Evolutionary conservation across 2,113 vertebrate species (phyloP), one percentile per base, ranked within the genome.

Genomic region (Canis aureus): DNA sequence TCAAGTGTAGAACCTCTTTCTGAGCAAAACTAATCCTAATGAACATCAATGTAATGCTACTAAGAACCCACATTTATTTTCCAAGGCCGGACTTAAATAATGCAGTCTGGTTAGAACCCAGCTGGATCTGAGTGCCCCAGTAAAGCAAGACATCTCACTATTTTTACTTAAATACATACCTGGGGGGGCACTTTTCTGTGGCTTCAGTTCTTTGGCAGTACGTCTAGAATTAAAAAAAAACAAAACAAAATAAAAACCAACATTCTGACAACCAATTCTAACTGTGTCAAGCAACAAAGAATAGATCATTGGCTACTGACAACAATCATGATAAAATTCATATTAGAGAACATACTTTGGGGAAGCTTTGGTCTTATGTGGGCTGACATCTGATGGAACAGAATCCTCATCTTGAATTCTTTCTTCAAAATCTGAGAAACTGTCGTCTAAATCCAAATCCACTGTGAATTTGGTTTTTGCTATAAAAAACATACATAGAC

Each of bases 391-490:
- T 0, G 95, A 97, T 93, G 94, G 94, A 5, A 94, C 85, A 87
- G 86, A 81, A 94, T 85, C 95, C 43, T 95, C 74, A 59, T 97
- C 98, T 79, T 98, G 89, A 82, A 5, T 5, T 10, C 92, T 96
- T 76, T 98, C 97, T 84, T 98, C 98, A n/a, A 94, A 97, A 95
- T 95, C 96, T 80, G 97, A 98, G 80, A 85, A 32, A 87, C 97
- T 81, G 2, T 71, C 57, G 10, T 98, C 97, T 0, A 98, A 98
- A 96, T 98, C 98, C 0, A 98, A 98, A 96, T 98, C 94, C 76
- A 99, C 3, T 0, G 97, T 51, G 83, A 94, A 91, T 95, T 98
- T 98, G 62, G 71, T 94, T 98, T 98, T 99, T 97, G 98, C 99
- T 99, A 93, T 96, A 74, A 96, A 81, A 97, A 94, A 4, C 15